These are phyloP conservation scores for Phylloscopus trochiloides DNA, from an alignment of 2,113 vertebrate species.

Conservation along the genomic window DNA sequence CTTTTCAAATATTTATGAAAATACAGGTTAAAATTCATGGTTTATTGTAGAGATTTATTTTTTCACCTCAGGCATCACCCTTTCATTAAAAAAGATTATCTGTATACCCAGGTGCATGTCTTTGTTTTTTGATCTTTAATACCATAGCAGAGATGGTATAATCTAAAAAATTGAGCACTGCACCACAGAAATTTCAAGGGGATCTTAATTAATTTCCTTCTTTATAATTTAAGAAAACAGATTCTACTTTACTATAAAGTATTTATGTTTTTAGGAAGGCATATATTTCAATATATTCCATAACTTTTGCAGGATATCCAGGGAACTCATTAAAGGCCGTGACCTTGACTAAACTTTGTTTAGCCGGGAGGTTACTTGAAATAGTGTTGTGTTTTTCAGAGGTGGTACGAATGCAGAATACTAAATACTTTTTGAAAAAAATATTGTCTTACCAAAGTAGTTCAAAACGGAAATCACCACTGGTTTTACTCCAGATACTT, in stretches of 20 bases:
- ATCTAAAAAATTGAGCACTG: not conserved
- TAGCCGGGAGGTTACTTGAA: not conserved
- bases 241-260: not conserved
- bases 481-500: not conserved
- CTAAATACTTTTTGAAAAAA: not conserved
- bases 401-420: not conserved
- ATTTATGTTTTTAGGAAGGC: not conserved
- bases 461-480: not conserved
- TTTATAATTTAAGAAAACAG: not conserved
- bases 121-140: not conserved
- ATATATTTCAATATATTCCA: not conserved
- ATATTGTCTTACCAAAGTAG: not conserved
- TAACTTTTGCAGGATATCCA: not conserved
- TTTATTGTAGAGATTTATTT: not conserved
- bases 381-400: not conserved
- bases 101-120: not conserved
- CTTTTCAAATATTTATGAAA: not conserved
- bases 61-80: not conserved
- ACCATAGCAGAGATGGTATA: not conserved
- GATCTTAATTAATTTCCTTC: not conserved
- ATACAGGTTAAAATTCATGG: not conserved
- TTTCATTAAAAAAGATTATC: not conserved
- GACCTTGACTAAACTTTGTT: not conserved
- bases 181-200: not conserved
- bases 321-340: not conserved